Base-by-base conservation (phyloP, 2,113 vertebrate genomes). In the Nycticebus coucang region DNA sequence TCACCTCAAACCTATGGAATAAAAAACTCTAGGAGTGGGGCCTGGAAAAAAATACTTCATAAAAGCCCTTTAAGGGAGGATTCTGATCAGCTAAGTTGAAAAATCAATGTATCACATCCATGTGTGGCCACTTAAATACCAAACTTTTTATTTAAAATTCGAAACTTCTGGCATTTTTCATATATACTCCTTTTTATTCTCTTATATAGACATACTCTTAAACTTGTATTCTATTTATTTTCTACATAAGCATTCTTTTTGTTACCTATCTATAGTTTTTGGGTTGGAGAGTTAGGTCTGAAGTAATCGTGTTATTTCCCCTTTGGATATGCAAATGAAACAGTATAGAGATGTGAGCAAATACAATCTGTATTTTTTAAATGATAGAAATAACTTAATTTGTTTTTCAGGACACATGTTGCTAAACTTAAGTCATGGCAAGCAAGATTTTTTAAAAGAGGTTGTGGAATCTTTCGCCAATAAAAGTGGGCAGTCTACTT, bases 391-490 rank as follows among this genome's bases (percentile, higher is more conserved):
- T 90, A 11, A 55, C 41, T 93, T 41, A 86, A 68, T 97, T 78
- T 97, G 17, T 95, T 96, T 98, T 98, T 91, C 97, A 99, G 99
- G 99, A 50, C 99, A 99, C 96, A 99, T 99, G 99, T 97, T 99
- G 97, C 97, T 99, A 90, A 99, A 99, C 86, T 98, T 99, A 96
- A 99, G 98, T 97, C 96, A 94, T 30, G 99, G 99, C 91, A 97
- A 98, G 35, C 97, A 98, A 66, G 98, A 98, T 77, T 99, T 99
- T 97, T 98, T 99, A 92, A 99, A 98, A 97, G 99, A 99, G 92
- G 98, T 99, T 92, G 99, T 99, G 83, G 99, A 99, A 95, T 99
- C 98, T 14, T 99, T 99, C 98, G 99, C 99, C 66, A 99, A 99
- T 96, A 98, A 98, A 78, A 99, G 97, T 9, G 99, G 99, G 55